Evolutionary conservation across 2,888 invertebrate species (phyloP).

Genomic region (Patella caerulea): DNA sequence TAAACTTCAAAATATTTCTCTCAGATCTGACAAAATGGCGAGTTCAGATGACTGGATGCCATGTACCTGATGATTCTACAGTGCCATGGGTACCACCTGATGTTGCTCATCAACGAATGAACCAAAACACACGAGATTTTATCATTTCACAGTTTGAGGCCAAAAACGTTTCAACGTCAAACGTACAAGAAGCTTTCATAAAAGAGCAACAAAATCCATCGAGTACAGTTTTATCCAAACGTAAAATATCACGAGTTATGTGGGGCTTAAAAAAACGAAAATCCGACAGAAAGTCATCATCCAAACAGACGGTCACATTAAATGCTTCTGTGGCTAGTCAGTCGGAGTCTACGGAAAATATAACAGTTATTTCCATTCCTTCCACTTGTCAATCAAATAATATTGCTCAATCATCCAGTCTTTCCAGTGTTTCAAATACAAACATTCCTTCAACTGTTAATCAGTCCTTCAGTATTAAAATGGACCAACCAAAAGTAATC

Average conservation of each 20-base stretch:
- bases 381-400: neutral
- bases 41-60: constrained; percentile 60
- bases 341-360: constrained; percentile 18
- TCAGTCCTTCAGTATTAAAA: neutral
- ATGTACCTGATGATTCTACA: constrained; percentile 47
- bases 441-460: neutral
- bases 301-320: neutral
- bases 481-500: neutral
- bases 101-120: constrained; percentile 40
- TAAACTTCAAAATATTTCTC: constrained; percentile 62
- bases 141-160: constrained; percentile 43
- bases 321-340: neutral
- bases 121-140: constrained; percentile 51
- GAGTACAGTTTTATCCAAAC: constrained; percentile 41
- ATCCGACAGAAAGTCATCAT: constrained; percentile 12
- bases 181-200: constrained; percentile 40
- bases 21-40: constrained; percentile 61
- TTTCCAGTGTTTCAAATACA: neutral
- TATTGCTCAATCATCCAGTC: constrained; percentile 4
- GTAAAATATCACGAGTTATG: constrained; percentile 49
- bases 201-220: constrained; percentile 26
- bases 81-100: constrained; percentile 51
- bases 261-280: constrained; percentile 48
- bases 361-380: neutral
- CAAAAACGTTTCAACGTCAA: constrained; percentile 32